Evolutionary conservation across 2,797 vertebrate genomes (phyloP), one percentile per base, ranked within the genome.

Genomic region (Microctenopoma stevenorrisi): DNA sequence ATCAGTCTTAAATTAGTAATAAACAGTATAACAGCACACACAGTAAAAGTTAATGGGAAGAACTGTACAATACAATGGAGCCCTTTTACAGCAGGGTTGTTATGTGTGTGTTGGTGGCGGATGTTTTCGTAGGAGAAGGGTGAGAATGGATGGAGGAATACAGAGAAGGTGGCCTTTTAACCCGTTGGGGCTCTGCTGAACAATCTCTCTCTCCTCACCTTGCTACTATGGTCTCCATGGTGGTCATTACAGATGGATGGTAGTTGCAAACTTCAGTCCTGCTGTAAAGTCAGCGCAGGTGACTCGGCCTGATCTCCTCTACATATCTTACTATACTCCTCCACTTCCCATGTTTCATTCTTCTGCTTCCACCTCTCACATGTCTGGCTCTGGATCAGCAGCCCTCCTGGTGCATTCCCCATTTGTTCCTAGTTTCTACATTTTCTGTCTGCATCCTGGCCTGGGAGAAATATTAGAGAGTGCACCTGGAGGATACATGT

Each of bases 101-200:
- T 5, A 13, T 37, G 37, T 54, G 62, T 16, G 7, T 28, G 4
- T 38, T 16, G n/a, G 48, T n/a, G 43, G 43, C 9, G 37, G 3
- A 18, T 57, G 43, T 55, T 14, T 57, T 22, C 38, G 78, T 26
- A 71, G 50, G 30, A 50, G 16, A 52, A 54, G 37, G 47, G 6
- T 33, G 42, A 53, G 49, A 52, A 62, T 60, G 88, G 88, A 63
- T 63, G 66, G 43, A 65, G 59, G 91, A 91, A 94, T 92, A 63
- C 68, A 91, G 90, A 67, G 91, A 86, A 88, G 86, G 84, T 83
- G 90, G 85, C 87, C 87, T 90, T 89, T 90, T 69, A 91, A 88
- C 84, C 82, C 76, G 93, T 57, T 61, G 82, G 68, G 72, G 92
- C 88, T 72, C 75, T 53, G 37, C 68, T 65, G 70, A 77, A 79